Base-by-base conservation (phyloP, 2,888 invertebrate genomes). In the Euspilapteryx auroguttella region DNA sequence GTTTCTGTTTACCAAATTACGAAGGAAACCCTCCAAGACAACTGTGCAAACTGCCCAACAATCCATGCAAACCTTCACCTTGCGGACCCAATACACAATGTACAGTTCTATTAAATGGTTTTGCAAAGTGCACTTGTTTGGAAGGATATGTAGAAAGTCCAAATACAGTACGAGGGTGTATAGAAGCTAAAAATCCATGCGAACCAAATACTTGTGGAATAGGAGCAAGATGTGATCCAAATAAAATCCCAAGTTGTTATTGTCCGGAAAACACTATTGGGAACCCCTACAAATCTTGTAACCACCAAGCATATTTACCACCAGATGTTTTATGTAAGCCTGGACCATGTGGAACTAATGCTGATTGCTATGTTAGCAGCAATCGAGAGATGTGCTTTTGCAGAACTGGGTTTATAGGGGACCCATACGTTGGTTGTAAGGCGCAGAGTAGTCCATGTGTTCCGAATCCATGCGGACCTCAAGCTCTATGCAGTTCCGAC, bases 71-170 rank as follows among this genome's bases (percentile, higher is more conserved):
- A 42, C 86, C 89, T 15, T 89, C 90, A 9, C 89, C 90, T 1
- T 94, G 93, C 51, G 93, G 93, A 9, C 89, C 89, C 6, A 93
- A 92, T 45, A 92, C 92, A 2, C 89, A 89, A 55, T 93, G 94
- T 45, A 78, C 86, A 1, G 75, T 88, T 27, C 63, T 90, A 28
- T 69, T 79, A 29, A 90, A 89, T 40, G 91, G 90, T 29, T 87
- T 89, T 50, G 85, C 92, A 1, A 90, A 91, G 64, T 94, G 94
- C 47, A 91, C 90, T 12, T 94, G 93, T 48, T 62, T 89, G 32
- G 79, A 85, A 25, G 91, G 90, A 11, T 91, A 83, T 53, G 79
- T 90, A 21, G 93, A 91, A 65, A 90, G 87, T 55, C 90, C 90
- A 1, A 92, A 93, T 46, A 93, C 93, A 1, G 85, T 93, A 23